phyloP scores from a whole-genome alignment of 2,888 invertebrate species.

The Hermodice carunculata region DNA sequence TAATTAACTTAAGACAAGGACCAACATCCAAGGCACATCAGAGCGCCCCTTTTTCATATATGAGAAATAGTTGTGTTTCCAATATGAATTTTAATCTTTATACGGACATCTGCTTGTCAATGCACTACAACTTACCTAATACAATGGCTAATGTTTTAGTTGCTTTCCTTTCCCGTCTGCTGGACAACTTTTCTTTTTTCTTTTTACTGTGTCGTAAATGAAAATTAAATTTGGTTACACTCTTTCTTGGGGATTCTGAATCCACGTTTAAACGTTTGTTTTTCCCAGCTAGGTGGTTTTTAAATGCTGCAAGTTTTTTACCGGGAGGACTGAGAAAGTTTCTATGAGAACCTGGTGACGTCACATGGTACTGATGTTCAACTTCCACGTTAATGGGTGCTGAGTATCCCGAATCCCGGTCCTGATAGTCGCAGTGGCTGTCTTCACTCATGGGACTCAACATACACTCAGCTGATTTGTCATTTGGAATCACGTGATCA shows the following conservation, averaged over 20 bases:
- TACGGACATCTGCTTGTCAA: too few species aligned
- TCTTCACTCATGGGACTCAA: conserved; percentile 88
- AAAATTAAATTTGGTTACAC: conserved; percentile 67
- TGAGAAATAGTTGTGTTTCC: too few species aligned
- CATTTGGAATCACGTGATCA: conserved; percentile 76
- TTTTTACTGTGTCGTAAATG: conserved; percentile 81
- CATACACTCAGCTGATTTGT: conserved; percentile 88
- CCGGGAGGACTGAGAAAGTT: conserved; percentile 1
- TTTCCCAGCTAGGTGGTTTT: conserved; percentile 2
- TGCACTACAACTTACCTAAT: conserved; percentile 93
- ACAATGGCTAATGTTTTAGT: conserved; percentile 99
- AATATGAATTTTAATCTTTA: too few species aligned
- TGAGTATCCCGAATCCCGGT: conserved; percentile 88
- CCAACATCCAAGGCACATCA: too few species aligned
- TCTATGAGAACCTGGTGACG: conserved; percentile 13
- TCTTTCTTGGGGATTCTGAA: conserved; percentile 46
- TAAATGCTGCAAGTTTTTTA: conserved; percentile 2
- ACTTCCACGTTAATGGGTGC: conserved; percentile 66
- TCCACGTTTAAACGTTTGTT: background rate
- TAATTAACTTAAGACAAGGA: too few species aligned
- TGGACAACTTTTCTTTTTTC: conserved; percentile 56
- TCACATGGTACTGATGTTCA: conserved; percentile 44
- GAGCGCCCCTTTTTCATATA: too few species aligned
- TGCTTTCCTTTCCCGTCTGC: conserved; percentile 86
- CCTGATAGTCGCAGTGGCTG: conserved; percentile 75